phyloP scores from a whole-genome alignment of 2,797 vertebrate species.

The Lophotriccus pileatus region DNA sequence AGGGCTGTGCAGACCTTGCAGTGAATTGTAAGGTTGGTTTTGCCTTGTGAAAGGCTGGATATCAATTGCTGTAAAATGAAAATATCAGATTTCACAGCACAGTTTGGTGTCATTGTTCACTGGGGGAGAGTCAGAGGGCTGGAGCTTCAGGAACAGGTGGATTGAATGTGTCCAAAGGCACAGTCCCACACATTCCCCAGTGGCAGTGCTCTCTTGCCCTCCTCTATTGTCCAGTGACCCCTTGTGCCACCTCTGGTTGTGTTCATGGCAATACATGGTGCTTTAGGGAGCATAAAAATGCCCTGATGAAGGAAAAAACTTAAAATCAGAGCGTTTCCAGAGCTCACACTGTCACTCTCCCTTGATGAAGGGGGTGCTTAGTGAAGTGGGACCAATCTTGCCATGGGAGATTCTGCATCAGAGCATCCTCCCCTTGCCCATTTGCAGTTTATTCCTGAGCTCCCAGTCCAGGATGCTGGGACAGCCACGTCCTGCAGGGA shows the following conservation, averaged over 20 bases:
- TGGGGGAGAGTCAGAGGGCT: not conserved
- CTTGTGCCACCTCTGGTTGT: not conserved
- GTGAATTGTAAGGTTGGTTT: not conserved
- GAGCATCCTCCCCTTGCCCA: rapidly evolving
- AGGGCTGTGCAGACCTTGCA: not conserved
- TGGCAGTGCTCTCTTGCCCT: not conserved
- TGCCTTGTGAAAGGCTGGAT: not conserved
- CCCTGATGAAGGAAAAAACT: not conserved
- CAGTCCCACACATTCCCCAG: rapidly evolving
- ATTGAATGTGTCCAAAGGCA: rapidly evolving
- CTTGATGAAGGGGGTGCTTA: not conserved
- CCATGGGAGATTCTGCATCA: not conserved
- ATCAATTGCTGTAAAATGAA: not conserved
- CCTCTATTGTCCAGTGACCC: rapidly evolving
- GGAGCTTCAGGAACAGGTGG: not conserved
- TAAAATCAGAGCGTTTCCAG: not conserved
- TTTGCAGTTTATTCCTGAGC: not conserved
- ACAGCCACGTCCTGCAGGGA: not conserved
- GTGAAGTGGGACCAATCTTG: not conserved
- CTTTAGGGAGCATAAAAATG: not conserved
- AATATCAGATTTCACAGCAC: not conserved
- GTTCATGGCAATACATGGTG: not conserved
- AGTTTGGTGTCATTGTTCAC: rapidly evolving
- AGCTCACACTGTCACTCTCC: not conserved
- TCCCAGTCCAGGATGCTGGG: not conserved